phyloP scores from a whole-genome alignment of 2,797 vertebrate genomes.

The Siniperca undulata region DNA sequence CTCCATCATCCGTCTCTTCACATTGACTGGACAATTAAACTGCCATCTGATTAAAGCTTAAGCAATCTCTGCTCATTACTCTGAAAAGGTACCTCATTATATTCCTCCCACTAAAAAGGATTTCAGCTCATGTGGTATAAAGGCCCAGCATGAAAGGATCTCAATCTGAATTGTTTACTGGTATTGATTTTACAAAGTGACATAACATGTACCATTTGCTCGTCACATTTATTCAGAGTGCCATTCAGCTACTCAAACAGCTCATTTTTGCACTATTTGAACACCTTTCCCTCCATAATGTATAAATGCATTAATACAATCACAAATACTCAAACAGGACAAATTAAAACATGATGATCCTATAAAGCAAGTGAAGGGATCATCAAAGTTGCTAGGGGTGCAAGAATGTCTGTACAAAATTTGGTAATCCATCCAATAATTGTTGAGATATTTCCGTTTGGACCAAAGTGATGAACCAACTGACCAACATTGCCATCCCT shows the following conservation, averaged over 20 bases:
- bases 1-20: slow-evolving; percentile 50
- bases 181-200: slow-evolving; percentile 31
- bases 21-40: slow-evolving; percentile 63
- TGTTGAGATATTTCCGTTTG: not conserved
- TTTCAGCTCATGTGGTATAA: slow-evolving; percentile 17
- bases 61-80: slow-evolving; percentile 59
- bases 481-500: not conserved
- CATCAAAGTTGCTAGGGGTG: not conserved
- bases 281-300: not conserved
- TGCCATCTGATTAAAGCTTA: slow-evolving; percentile 60
- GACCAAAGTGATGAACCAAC: not conserved
- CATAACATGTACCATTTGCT: not conserved
- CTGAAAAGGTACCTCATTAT: slow-evolving; percentile 50
- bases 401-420: not conserved
- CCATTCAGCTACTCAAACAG: not conserved
- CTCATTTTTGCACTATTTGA: not conserved
- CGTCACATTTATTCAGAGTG: not conserved
- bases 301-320: not conserved
- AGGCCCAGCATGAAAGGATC: not conserved
- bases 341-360: not conserved
- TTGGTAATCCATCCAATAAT: not conserved
- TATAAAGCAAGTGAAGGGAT: not conserved
- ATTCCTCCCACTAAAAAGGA: slow-evolving; percentile 20
- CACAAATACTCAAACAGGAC: not conserved
- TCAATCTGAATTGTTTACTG: slow-evolving; percentile 8